These are phyloP conservation scores for Operophtera brumata DNA, from an alignment of 2,888 invertebrate genomes.

Conservation along the genomic window DNA sequence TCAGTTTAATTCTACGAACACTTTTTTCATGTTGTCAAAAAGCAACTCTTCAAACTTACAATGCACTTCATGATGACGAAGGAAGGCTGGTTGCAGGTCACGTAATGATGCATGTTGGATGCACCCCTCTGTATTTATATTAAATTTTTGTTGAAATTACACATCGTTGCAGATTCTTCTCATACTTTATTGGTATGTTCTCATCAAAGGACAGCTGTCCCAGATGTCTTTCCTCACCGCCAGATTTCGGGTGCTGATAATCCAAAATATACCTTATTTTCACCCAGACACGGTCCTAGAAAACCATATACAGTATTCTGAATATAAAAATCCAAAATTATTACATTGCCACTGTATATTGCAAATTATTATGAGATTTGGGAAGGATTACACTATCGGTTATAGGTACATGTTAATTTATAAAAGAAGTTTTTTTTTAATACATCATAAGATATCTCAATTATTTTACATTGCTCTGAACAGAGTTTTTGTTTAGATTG, in stretches of 20 bases:
- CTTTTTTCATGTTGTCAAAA: not conserved
- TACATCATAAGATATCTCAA: not conserved
- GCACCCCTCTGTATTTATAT: constrained; percentile 76
- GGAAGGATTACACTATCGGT: constrained; percentile 30
- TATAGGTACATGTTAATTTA: constrained; percentile 32
- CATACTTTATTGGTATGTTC: constrained; percentile 66
- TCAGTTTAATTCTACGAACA: too few species aligned
- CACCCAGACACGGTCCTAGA: constrained; percentile 1
- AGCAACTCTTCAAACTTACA: constrained; percentile 54
- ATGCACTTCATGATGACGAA: constrained; percentile 64
- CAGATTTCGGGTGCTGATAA: constrained; percentile 11
- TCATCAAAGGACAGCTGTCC: constrained; percentile 57
- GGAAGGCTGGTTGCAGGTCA: constrained; percentile 35
- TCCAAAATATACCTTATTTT: constrained; percentile 19
- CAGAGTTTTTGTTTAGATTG: too few species aligned
- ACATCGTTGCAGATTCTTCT: constrained; percentile 57
- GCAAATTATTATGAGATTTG: constrained; percentile 33
- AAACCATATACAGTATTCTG: constrained; percentile 5
- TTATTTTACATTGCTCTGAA: too few species aligned
- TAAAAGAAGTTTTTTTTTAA: constrained; percentile 22
- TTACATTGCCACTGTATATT: constrained; percentile 26
- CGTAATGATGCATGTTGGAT: constrained; percentile 72
- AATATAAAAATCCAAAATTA: constrained; percentile 35
- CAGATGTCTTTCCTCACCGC: constrained; percentile 32
- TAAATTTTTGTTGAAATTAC: constrained; percentile 68